Evolutionary conservation across 2,888 invertebrate genomes (phyloP).

Genomic region (Pediacus dermestoides): DNA sequence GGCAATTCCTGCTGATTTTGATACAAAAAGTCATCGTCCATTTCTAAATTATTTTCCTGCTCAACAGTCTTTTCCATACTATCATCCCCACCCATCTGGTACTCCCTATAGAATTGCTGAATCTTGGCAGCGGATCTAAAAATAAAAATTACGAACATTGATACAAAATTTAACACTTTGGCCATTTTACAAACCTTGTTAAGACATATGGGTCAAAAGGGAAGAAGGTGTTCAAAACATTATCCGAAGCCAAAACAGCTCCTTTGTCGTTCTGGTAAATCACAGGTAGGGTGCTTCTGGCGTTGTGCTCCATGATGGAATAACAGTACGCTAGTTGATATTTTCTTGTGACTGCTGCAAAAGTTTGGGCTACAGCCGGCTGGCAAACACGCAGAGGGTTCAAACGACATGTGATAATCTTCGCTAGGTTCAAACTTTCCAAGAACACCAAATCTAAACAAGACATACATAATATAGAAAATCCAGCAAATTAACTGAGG

Average conservation of each 20-base stretch:
- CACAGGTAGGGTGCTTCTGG: slow-evolving; percentile 58
- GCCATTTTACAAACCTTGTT: slow-evolving; percentile 25
- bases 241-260: slow-evolving; percentile 40
- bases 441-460: slow-evolving; percentile 70
- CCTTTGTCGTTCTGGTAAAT: slow-evolving; percentile 55
- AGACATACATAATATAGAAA: slow-evolving; percentile 3
- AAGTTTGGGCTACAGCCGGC: slow-evolving; percentile 71
- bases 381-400: slow-evolving; percentile 86
- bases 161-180: slow-evolving; percentile 2
- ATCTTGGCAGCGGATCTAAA: slow-evolving; percentile 39
- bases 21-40: slow-evolving; percentile 39
- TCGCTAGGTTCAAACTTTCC: slow-evolving; percentile 77
- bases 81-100: slow-evolving; percentile 47
- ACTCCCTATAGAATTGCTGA: slow-evolving; percentile 53
- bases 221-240: slow-evolving; percentile 64
- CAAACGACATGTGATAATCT: slow-evolving; percentile 78
- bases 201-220: slow-evolving; percentile 89
- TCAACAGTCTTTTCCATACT: slow-evolving; percentile 26
- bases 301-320: slow-evolving; percentile 82
- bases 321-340: slow-evolving; percentile 93
- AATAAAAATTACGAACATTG: slow-evolving; percentile 12
- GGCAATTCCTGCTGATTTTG: slow-evolving; percentile 27
- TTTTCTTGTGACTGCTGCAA: slow-evolving; percentile 74
- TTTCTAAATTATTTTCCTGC: slow-evolving; percentile 30
- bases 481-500: not conserved